Conservation (phyloP, 2,888 invertebrate genomes). For the Drosophila barbarae region DNA sequence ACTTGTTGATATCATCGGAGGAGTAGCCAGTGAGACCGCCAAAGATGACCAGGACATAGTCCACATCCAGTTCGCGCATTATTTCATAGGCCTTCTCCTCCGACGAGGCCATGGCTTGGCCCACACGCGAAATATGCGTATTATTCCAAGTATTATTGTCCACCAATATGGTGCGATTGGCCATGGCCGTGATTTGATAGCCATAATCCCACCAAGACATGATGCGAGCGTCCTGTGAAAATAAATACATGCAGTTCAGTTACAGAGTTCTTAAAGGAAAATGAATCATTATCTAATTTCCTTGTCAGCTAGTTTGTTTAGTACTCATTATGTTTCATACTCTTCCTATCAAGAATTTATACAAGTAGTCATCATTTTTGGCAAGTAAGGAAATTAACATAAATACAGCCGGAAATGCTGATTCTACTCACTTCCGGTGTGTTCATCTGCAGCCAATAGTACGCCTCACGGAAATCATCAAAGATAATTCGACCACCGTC, state of each 20-base stretch:
- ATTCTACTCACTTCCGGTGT: conserved; percentile 86
- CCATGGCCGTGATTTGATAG: conserved; percentile 99
- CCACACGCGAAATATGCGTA: conserved; percentile 98
- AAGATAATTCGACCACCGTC: conserved; percentile 97
- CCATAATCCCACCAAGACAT: conserved; percentile 99
- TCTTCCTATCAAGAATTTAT: conserved; percentile 79
- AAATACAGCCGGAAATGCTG: neutral
- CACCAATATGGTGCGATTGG: conserved; percentile 97
- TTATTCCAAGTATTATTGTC: conserved; percentile 99
- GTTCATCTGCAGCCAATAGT: conserved; percentile 98
- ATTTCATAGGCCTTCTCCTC: conserved; percentile 99
- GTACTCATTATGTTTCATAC: conserved; percentile 79
- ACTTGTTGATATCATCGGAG: conserved; percentile 99
- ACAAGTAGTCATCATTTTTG: conserved; percentile 73
- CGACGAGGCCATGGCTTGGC: conserved; percentile 98
- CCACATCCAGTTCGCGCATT: conserved; percentile 97
- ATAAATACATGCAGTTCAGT: neutral
- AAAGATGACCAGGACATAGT: conserved; percentile 98
- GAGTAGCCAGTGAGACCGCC: conserved; percentile 99
- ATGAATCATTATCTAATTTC: fast-evolving
- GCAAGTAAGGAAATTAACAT: neutral
- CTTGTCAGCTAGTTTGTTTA: conserved; percentile 59
- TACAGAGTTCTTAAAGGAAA: fast-evolving
- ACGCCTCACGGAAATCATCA: conserved; percentile 99
- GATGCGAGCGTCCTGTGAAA: conserved; percentile 90